Evolutionary conservation across 2,113 vertebrate genomes (phyloP).

Genomic region (Loxodonta africana): DNA sequence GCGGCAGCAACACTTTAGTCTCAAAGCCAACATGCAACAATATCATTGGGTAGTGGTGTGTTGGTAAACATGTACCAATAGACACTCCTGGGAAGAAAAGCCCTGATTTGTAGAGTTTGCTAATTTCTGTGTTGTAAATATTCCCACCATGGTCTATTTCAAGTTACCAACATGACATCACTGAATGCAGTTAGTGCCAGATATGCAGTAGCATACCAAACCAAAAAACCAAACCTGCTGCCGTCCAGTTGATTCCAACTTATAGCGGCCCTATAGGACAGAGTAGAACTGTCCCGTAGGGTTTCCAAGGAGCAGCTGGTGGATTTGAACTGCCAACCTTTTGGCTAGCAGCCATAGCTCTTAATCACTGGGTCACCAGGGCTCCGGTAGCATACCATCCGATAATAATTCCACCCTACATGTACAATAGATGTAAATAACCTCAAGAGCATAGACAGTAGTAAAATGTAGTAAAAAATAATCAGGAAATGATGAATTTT

Average conservation of each 20-base stretch:
- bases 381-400: neutral
- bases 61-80: neutral
- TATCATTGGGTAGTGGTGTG: neutral
- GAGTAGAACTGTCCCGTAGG: too few species aligned
- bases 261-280: too few species aligned
- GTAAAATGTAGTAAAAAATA: neutral
- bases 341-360: too few species aligned
- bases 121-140: slow-evolving; percentile 13
- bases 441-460: neutral
- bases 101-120: neutral
- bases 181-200: neutral
- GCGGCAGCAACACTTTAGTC: neutral
- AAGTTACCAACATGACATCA: neutral
- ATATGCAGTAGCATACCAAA: neutral
- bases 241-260: too few species aligned
- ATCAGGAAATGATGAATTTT: neutral
- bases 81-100: neutral
- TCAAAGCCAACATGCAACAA: neutral
- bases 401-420: neutral
- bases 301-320: too few species aligned
- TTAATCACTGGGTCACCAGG: too few species aligned
- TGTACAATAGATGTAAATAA: neutral
- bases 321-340: too few species aligned
- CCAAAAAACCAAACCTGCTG: too few species aligned
- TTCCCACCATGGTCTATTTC: neutral